Percentiles rank a stretch among this genome's conserved stretches.
Conservation (phyloP, 2,797 vertebrate species). For the Sylvilagus floridanus region DNA sequence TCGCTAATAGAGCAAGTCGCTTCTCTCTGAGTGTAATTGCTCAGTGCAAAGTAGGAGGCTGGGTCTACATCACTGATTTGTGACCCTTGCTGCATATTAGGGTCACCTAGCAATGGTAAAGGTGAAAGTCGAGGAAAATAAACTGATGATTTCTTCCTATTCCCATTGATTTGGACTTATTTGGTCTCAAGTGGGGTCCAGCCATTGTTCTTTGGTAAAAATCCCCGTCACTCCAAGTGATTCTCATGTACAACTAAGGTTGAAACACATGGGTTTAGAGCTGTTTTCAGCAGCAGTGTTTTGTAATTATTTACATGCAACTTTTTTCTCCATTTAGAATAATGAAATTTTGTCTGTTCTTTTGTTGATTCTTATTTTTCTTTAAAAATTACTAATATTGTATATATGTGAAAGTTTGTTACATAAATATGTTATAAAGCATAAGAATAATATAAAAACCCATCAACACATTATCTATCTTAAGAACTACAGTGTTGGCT, state of each 20-base stretch:
- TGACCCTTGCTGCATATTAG: not conserved
- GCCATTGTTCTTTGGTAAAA: not conserved
- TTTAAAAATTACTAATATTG: not conserved
- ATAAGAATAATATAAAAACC: not conserved
- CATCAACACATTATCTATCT: not conserved
- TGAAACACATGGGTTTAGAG: not conserved
- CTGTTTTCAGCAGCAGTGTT: not conserved
- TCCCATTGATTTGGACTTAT: not conserved
- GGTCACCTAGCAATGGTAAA: not conserved
- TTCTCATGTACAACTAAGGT: not conserved
- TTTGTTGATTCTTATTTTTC: not conserved
- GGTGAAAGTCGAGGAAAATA: not conserved
- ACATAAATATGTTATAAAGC: not conserved
- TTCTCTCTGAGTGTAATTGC: conserved; percentile 10
- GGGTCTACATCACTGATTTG: not conserved
- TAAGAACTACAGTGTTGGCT: not conserved
- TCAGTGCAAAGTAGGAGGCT: not conserved
- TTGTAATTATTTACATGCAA: not conserved
- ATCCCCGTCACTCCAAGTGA: not conserved
- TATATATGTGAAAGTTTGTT: not conserved
- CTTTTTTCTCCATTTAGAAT: conserved; percentile 1
- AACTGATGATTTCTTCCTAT: not conserved
- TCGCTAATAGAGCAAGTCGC: not conserved
- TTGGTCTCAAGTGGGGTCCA: not conserved
- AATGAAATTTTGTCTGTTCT: not conserved